These are phyloP conservation scores for Terebella lapidaria DNA, from an alignment of 2,888 invertebrate species.

Conservation along the genomic window DNA sequence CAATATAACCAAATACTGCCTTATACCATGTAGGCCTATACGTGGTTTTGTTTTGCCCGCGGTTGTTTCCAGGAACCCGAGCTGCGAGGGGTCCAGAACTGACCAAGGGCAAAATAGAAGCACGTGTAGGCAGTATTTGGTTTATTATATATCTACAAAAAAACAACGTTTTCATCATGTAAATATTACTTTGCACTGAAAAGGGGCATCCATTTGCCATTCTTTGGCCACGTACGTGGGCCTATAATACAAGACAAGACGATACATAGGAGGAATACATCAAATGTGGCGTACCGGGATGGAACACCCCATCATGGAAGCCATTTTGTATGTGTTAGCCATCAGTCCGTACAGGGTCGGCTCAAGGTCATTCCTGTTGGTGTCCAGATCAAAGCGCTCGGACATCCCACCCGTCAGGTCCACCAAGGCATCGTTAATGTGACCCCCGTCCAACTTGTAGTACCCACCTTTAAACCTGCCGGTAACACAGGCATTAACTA, in stretches of 20 bases:
- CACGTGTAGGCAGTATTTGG: too few relatives aligned
- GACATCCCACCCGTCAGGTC: constrained; percentile 49
- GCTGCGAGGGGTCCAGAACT: too few relatives aligned
- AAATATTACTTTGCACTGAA: too few relatives aligned
- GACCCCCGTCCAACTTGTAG: constrained; percentile 42
- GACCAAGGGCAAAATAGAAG: too few relatives aligned
- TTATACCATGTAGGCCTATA: too few relatives aligned
- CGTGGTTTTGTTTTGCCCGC: too few relatives aligned
- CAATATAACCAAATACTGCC: too few relatives aligned
- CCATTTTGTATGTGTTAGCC: constrained; percentile 36
- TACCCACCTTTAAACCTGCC: constrained; percentile 43
- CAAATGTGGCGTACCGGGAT: constrained; percentile 17
- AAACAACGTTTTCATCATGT: too few relatives aligned
- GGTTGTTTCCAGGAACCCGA: too few relatives aligned
- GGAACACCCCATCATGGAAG: constrained; percentile 35
- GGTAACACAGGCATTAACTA: neutral
- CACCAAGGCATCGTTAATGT: constrained; percentile 41
- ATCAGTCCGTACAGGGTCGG: constrained; percentile 35
- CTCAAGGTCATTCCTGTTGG: constrained; percentile 26
- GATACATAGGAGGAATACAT: neutral
- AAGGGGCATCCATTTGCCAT: too few relatives aligned
- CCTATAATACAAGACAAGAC: neutral
- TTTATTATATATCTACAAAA: too few relatives aligned
- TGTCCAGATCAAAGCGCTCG: constrained; percentile 34
- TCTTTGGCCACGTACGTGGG: too few relatives aligned